Evolutionary conservation across 2,888 invertebrate species (phyloP), one percentile per base, ranked within the genome.

Genomic region (Drosophila ezoana): DNA sequence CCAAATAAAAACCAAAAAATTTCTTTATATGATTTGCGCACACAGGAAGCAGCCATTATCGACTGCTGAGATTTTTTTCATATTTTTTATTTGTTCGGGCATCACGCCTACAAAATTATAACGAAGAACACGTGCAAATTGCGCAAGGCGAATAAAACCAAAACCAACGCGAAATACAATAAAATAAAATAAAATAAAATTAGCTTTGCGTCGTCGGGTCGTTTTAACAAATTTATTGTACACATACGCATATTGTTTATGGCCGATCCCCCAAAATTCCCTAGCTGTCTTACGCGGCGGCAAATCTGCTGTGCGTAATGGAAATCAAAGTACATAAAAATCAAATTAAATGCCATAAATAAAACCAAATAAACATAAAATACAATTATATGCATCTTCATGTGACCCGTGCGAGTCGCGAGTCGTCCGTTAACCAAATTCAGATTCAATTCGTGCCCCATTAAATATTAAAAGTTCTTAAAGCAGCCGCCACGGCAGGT

Each of bases 291-390:
- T 10, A 13, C 16, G 47, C 57, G 32, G 37, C 54, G 14, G 11
- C 58, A 78, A 76, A 72, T 81, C 69, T 63, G 72, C 58, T 57
- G 49, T 60, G 53, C 43, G 56, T 84, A 84, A 84, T 81, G 76
- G 71, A 83, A 87, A 84, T 81, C 84, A 68, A 77, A 81, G 77
- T 69, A 87, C 77, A 86, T 79, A 71, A 79, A 79, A 76, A 84
- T 79, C 61, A 83, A 83, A 84, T 79, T 81, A 81, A 83, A 72
- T 77, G 77, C 65, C 79, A 87, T 86, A 84, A 83, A 83, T 83
- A 86, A 83, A 68, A 49, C 16, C 40, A 52, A 52, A 57, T 43
- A 72, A 41, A 53, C 45, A 69, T 56, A 58, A 52, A 52, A 62
- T 62, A 76, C 43, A 58, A 52, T 45, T 59, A 52, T 45, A 18